phyloP scores from a whole-genome alignment of 2,797 vertebrate genomes.

The Arrhamphus sclerolepis region DNA sequence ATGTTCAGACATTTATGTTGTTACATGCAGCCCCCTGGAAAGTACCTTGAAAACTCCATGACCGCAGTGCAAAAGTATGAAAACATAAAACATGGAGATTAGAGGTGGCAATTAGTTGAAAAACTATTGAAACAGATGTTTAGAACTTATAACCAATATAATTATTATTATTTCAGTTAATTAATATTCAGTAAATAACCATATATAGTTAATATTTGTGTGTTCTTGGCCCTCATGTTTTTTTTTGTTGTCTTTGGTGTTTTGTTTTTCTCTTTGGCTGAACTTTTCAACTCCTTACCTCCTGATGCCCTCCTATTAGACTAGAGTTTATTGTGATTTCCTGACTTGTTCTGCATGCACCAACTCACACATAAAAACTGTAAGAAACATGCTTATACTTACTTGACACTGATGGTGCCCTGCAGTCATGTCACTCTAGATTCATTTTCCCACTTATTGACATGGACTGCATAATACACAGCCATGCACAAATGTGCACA shows the following conservation, averaged over 20 bases:
- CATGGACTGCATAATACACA: conserved; percentile 48
- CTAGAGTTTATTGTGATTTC: conserved; percentile 41
- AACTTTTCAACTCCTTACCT: conserved; percentile 82
- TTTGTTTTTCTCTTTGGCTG: conserved; percentile 32
- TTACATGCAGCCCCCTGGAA: no score
- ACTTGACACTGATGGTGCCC: conserved; percentile 61
- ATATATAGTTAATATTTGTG: no score
- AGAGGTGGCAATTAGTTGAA: no score
- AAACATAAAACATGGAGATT: no score
- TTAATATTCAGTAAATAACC: no score
- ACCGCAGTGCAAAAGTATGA: no score
- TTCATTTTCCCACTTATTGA: conserved; percentile 69
- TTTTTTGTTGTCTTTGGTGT: neutral
- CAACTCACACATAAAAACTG: neutral
- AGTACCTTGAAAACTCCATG: no score
- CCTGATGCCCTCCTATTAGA: conserved; percentile 52
- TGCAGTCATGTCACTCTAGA: conserved; percentile 60
- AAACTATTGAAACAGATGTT: no score
- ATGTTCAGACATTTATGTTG: no score
- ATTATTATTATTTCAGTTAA: no score
- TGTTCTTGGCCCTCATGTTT: no score
- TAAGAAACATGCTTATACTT: conserved; percentile 21
- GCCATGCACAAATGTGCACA: conserved; percentile 22
- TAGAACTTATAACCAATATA: no score
- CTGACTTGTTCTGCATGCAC: conserved; percentile 15